Conservation (phyloP, 2,888 invertebrate genomes). For the Lepas anatifera region DNA sequence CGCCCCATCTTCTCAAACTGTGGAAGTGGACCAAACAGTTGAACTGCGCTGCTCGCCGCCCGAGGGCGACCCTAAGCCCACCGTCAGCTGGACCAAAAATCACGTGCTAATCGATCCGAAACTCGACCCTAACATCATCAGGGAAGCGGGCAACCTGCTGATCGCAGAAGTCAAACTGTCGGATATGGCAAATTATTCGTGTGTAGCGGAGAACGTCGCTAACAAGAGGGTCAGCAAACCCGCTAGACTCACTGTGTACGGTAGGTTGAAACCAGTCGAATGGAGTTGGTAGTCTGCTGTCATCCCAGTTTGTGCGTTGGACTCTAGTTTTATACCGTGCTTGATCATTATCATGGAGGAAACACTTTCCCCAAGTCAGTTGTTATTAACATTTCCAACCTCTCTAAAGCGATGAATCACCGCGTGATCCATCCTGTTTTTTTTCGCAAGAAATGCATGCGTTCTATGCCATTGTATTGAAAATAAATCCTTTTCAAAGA, state of each 20-base stretch:
- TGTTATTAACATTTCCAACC: too few relatives aligned
- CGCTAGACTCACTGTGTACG: conserved; percentile 77
- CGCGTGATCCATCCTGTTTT: too few relatives aligned
- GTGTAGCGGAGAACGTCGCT: conserved; percentile 86
- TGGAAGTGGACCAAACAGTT: conserved; percentile 69
- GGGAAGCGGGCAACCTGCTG: conserved; percentile 66
- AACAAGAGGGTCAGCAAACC: conserved; percentile 71
- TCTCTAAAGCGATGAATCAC: too few relatives aligned
- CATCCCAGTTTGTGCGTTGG: too few relatives aligned
- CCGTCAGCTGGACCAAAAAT: conserved; percentile 68
- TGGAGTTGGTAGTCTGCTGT: too few relatives aligned
- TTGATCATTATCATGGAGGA: too few relatives aligned
- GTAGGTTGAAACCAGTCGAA: too few relatives aligned
- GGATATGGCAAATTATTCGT: conserved; percentile 92
- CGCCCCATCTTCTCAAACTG: conserved; percentile 64
- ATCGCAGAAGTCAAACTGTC: conserved; percentile 66
- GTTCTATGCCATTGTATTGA: too few relatives aligned
- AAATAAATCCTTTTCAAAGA: too few relatives aligned
- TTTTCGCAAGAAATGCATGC: too few relatives aligned
- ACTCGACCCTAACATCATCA: conserved; percentile 46
- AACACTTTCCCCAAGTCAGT: too few relatives aligned
- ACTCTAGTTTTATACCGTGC: too few relatives aligned
- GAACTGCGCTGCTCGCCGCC: conserved; percentile 81
- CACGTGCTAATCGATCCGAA: conserved; percentile 50
- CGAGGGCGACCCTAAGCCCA: conserved; percentile 69